Base-by-base conservation (phyloP, 2,797 vertebrate genomes). In the Picus viridis region DNA sequence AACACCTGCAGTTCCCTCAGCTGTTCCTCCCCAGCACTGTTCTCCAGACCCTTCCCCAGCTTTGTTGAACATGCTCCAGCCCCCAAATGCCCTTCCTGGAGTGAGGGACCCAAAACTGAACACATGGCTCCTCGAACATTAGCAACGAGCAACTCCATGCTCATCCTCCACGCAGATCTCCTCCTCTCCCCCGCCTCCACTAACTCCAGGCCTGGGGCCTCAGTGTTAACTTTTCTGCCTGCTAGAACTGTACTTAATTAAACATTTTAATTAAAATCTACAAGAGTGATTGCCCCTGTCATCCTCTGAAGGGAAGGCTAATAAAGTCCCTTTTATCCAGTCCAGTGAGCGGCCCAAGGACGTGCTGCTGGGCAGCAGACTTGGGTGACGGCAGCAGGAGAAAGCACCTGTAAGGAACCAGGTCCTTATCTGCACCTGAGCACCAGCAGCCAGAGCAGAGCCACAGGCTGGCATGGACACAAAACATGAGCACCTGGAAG, bases 181-280 rank as follows among this genome's bases (percentile, higher is more conserved):
- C 56, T 32, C 69, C 79, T 80, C 83, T 69, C 34, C 53, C 26
- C 88, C 11, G 0, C 34, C 65, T 76, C 47, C 71, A 22, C 83
- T 23, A 76, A 43, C 69, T 86, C 88, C 62, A 70, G 67, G 29
- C 54, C 90, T 83, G 79, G 70, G 70, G 88, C 94, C 59, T 53
- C 12, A 11, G 47, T 14, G 49, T 84, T 94, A 94, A 96, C 93
- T 97, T 92, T 92, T 91, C 92, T 95, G 87, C 91, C 96, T 93
- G 64, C 89, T 96, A 93, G 82, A 97, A 95, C 80, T 93, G 87
- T 73, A 88, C 81, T 93, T 97, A 97, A 98, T 97, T 98, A 97
- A 97, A 98, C 92, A 95, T 92, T 97, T 97, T 97, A 97, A 98
- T 97, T 98, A 97, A 98, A 98, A 97, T 77, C 92, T 93, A 91